Evolutionary conservation across 2,797 vertebrate species (phyloP).

Genomic region (Tympanoctomys barrerae): DNA sequence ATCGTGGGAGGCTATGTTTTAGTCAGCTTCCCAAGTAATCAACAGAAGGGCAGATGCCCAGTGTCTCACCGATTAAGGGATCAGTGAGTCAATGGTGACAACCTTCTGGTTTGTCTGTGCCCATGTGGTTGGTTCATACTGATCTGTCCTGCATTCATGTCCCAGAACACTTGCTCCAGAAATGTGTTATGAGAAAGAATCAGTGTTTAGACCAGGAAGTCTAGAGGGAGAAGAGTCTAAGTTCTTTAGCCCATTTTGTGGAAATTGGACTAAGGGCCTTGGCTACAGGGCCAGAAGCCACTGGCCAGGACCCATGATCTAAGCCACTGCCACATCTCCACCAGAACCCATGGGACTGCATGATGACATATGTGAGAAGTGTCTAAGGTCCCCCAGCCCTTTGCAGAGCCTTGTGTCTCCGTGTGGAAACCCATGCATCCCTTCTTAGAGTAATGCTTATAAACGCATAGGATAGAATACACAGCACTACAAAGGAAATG

Average conservation of each 20-base stretch:
- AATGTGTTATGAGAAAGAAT: neutral
- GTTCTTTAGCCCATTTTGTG: no score
- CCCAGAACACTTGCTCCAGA: neutral
- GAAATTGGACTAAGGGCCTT: neutral
- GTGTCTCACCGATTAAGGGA: neutral
- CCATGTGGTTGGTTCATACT: neutral
- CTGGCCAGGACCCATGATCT: neutral
- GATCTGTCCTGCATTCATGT: neutral
- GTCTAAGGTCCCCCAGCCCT: neutral
- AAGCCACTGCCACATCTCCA: neutral
- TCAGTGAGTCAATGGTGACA: neutral
- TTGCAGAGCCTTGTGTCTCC: neutral
- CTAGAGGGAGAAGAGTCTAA: neutral
- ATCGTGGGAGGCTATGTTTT: neutral
- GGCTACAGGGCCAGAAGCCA: neutral
- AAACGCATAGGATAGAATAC: neutral
- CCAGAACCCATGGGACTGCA: neutral
- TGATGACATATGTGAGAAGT: rapidly evolving
- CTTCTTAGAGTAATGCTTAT: neutral
- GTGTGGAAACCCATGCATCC: neutral
- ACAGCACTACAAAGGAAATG: neutral
- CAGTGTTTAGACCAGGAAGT: neutral
- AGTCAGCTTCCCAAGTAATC: neutral
- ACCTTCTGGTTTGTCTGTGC: neutral
- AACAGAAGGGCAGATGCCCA: neutral